phyloP scores from a whole-genome alignment of 1,140 invertebrate species.

The Caerostris darwini region DNA sequence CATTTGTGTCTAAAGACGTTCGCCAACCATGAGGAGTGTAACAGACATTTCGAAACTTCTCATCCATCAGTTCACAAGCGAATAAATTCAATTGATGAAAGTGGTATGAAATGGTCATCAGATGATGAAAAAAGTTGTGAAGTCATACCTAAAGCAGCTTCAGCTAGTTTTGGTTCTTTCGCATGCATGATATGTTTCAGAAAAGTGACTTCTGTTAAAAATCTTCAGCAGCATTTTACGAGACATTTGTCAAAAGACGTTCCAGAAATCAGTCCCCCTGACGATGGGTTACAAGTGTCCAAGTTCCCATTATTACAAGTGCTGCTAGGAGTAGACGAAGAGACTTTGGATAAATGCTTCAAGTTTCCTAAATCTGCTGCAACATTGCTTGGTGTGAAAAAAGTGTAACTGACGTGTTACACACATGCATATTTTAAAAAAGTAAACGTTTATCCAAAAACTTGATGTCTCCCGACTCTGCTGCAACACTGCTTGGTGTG shows the following conservation, averaged over 20 bases:
- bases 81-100: conserved; percentile 36
- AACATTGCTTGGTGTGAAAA: conserved; percentile 89
- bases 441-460: neutral
- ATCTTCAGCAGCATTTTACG: conserved; percentile 70
- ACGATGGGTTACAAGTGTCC: too few relatives aligned
- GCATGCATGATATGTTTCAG: conserved; percentile 75
- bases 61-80: conserved; percentile 84
- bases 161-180: conserved; percentile 3
- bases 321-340: conserved; percentile 92
- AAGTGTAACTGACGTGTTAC: conserved; percentile 5
- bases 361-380: conserved; percentile 92
- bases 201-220: conserved; percentile 66
- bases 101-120: neutral
- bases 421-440: neutral
- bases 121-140: neutral
- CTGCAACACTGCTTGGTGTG: too few relatives aligned
- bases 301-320: conserved; percentile 94
- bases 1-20: conserved; percentile 95
- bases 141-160: conserved; percentile 21
- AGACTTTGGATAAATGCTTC: conserved; percentile 93
- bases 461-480: too few relatives aligned
- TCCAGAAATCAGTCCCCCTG: conserved; percentile 33
- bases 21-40: conserved; percentile 88
- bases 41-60: conserved; percentile 89
- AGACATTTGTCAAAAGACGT: conserved; percentile 61